Evolutionary conservation across 2,797 vertebrate genomes (phyloP).

Genomic region (Euphonia xanthogaster): DNA sequence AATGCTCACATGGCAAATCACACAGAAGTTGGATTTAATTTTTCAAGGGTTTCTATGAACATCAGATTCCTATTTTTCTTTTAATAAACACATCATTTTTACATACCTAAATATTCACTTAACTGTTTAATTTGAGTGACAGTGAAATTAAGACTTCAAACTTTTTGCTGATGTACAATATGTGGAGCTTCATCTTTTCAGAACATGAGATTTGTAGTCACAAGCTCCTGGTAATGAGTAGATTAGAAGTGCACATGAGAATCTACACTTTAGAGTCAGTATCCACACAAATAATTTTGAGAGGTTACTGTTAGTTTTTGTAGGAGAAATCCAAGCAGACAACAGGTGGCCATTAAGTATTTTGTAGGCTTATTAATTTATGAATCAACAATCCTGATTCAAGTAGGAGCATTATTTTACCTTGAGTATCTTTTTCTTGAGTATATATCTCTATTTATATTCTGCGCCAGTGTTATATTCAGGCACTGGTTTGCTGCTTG

Average conservation of each 20-base stretch:
- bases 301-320: neutral
- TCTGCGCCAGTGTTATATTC: neutral
- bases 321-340: neutral
- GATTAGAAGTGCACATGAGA: fast-evolving
- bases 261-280: neutral
- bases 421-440: neutral
- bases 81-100: neutral
- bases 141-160: neutral
- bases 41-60: neutral
- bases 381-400: neutral
- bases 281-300: neutral
- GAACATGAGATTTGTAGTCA: neutral
- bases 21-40: neutral
- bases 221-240: neutral
- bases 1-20: neutral
- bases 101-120: neutral
- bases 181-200: neutral
- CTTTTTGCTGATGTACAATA: neutral
- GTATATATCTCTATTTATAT: neutral
- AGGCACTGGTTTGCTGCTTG: neutral
- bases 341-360: neutral
- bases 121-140: neutral
- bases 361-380: neutral
- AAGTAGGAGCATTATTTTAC: neutral
- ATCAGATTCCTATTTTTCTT: neutral